Evolutionary conservation across 2,113 vertebrate species (phyloP).

Genomic region (Poeciliopsis occidentalis): DNA sequence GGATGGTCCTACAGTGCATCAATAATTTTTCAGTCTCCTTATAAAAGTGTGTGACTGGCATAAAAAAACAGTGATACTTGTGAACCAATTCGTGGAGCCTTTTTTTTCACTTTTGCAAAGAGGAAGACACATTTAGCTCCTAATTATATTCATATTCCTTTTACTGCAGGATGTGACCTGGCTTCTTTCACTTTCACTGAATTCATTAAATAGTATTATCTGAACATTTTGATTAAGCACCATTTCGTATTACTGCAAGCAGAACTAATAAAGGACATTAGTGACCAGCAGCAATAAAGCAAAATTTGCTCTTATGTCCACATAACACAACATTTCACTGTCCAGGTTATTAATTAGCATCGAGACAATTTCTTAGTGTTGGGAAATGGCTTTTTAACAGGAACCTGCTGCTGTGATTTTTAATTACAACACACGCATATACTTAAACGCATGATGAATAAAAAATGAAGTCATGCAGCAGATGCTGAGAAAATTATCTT

Average conservation of each 20-base stretch:
- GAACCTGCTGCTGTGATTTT: conserved; percentile 1
- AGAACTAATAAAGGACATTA: not conserved
- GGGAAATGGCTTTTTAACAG: not conserved
- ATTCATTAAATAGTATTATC: not conserved
- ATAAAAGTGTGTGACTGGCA: too few relatives aligned
- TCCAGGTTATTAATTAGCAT: not conserved
- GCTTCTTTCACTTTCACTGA: not conserved
- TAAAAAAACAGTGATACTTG: too few relatives aligned
- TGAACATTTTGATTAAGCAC: not conserved
- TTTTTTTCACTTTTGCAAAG: not conserved
- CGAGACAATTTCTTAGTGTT: not conserved
- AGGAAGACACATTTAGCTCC: not conserved
- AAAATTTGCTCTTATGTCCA: not conserved
- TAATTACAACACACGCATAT: conserved; percentile 5
- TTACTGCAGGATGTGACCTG: not conserved
- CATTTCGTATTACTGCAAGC: not conserved
- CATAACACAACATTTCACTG: not conserved
- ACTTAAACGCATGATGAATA: conserved; percentile 8
- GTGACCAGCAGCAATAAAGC: not conserved
- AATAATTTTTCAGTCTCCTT: too few relatives aligned
- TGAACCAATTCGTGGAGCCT: not conserved
- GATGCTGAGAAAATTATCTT: conserved; percentile 5
- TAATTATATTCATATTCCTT: not conserved
- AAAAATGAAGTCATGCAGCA: conserved; percentile 12
- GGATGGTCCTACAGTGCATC: too few relatives aligned